These are phyloP conservation scores for Glyphotaelius pellucidus DNA, from an alignment of 2,888 invertebrate species.

Conservation along the genomic window DNA sequence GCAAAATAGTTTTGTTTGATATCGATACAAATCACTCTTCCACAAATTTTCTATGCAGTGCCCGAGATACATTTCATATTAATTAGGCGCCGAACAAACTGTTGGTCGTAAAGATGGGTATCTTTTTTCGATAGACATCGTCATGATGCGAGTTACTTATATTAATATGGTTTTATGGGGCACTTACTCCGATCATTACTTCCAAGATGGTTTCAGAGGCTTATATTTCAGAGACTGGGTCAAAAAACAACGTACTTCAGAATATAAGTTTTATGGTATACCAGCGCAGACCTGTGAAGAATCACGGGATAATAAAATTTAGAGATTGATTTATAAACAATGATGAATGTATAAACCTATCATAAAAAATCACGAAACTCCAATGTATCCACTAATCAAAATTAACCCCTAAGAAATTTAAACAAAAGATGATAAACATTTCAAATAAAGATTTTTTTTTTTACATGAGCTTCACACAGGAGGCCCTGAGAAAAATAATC, in stretches of 20 bases:
- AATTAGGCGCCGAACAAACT: neutral
- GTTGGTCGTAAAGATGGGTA: neutral
- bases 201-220: neutral
- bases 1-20: neutral
- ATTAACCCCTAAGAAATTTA: too few species aligned
- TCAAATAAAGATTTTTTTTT: too few species aligned
- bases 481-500: too few species aligned
- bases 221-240: neutral
- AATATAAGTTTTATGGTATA: neutral
- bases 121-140: neutral
- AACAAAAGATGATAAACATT: too few species aligned
- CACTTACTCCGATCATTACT: neutral
- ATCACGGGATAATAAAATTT: too few species aligned
- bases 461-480: too few species aligned
- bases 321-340: too few species aligned
- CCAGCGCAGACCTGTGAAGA: too few species aligned
- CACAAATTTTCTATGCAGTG: neutral
- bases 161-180: neutral
- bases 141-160: neutral
- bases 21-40: neutral
- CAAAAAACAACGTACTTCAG: neutral
- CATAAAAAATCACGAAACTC: too few species aligned
- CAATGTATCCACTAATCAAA: too few species aligned
- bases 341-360: too few species aligned
- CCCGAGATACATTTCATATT: neutral